phyloP scores from a whole-genome alignment of 1,140 invertebrate genomes.

The Pararge aegeria region DNA sequence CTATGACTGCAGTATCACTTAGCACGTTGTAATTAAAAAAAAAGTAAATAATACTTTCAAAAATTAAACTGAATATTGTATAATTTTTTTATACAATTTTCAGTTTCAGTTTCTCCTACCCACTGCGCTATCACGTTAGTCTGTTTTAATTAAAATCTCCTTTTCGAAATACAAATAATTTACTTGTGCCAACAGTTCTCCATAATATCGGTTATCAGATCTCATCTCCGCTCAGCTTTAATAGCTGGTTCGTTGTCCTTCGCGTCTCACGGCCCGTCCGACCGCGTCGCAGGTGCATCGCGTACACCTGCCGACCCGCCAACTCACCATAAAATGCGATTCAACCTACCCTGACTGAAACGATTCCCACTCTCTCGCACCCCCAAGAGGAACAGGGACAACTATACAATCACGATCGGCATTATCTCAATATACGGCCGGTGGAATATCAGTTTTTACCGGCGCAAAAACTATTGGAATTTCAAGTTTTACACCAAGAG shows the following conservation, averaged over 20 bases:
- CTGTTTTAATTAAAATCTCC: too few relatives aligned
- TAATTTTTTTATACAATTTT: too few relatives aligned
- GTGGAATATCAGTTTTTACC: conserved; percentile 76
- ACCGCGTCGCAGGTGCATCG: conserved; percentile 65
- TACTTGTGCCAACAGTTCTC: not conserved
- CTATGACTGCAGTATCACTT: too few relatives aligned
- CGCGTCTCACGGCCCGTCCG: conserved; percentile 62
- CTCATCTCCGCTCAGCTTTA: conserved; percentile 16
- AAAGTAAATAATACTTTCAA: too few relatives aligned
- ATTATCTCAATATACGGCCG: conserved; percentile 71
- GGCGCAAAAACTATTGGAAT: conserved; percentile 77
- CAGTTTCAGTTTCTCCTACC: too few relatives aligned
- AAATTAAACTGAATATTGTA: too few relatives aligned
- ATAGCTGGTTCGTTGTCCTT: conserved; percentile 51
- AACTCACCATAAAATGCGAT: conserved; percentile 72
- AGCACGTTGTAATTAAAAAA: too few relatives aligned
- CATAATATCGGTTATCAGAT: conserved; percentile 5
- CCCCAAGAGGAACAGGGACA: conserved; percentile 38
- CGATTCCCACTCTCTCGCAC: conserved; percentile 50
- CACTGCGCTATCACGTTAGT: too few relatives aligned
- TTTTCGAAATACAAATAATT: not conserved
- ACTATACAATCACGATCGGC: conserved; percentile 63
- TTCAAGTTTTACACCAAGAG: conserved; percentile 42
- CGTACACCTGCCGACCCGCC: conserved; percentile 66
- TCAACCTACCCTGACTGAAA: conserved; percentile 57